Conservation (phyloP, 2,797 vertebrate species). For the Philypnodon macrostomus region DNA sequence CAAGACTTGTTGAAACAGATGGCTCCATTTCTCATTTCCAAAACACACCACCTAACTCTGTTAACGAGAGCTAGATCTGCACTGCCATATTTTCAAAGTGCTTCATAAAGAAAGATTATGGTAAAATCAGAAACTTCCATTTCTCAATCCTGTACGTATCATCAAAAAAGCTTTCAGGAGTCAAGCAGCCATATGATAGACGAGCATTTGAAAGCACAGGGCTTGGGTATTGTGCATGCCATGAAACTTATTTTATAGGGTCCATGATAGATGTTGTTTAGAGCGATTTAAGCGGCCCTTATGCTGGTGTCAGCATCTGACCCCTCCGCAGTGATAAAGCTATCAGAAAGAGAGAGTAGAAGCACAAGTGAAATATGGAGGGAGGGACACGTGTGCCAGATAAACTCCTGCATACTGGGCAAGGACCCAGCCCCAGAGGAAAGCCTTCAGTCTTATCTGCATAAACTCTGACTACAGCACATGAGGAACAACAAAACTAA, state of each 20-base stretch:
- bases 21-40: constrained; percentile 57
- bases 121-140: constrained; percentile 52
- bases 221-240: constrained; percentile 68
- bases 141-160: constrained; percentile 60
- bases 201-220: constrained; percentile 63
- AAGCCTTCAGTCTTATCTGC: constrained; percentile 64
- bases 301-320: constrained; percentile 82
- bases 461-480: constrained; percentile 37
- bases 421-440: constrained; percentile 53
- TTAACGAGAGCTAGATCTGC: constrained; percentile 54
- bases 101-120: constrained; percentile 75
- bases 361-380: constrained; percentile 75
- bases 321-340: constrained; percentile 78
- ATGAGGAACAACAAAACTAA: background rate
- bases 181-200: constrained; percentile 71
- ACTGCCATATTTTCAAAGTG: constrained; percentile 48
- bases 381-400: constrained; percentile 69
- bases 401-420: constrained; percentile 71
- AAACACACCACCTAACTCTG: constrained; percentile 35
- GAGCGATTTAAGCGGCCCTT: constrained; percentile 77
- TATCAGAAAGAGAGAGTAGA: constrained; percentile 75
- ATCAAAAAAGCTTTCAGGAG: constrained; percentile 67
- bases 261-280: constrained; percentile 80
- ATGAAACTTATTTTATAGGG: constrained; percentile 76
- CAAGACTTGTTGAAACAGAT: constrained; percentile 66